Conservation (phyloP, 2,888 invertebrate species). For the Congeria kusceri region DNA sequence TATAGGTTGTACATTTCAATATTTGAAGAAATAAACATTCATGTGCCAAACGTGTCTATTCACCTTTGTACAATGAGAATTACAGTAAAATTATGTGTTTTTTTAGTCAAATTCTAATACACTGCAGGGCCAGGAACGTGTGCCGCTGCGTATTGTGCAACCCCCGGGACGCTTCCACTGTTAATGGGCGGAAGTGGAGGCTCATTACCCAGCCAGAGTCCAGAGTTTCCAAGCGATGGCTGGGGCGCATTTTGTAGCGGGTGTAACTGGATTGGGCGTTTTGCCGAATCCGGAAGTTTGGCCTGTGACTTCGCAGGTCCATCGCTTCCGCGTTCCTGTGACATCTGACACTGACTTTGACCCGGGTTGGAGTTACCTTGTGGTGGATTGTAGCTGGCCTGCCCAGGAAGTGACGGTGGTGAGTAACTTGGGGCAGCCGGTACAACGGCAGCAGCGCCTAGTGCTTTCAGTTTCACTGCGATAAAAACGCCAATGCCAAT, state of each 20-base stretch:
- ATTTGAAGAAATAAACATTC: no score
- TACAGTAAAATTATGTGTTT: no score
- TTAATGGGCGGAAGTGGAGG: conserved; percentile 1
- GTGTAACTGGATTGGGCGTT: no score
- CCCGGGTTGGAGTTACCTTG: neutral
- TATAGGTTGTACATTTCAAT: no score
- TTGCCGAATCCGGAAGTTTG: neutral
- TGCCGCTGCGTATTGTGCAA: no score
- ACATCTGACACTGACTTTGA: neutral
- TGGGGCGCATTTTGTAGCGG: conserved; percentile 15
- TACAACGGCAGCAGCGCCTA: neutral
- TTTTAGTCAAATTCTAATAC: no score
- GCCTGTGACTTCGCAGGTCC: conserved; percentile 20
- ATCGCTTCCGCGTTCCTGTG: conserved; percentile 11
- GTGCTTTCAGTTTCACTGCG: conserved; percentile 8
- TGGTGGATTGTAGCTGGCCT: conserved; percentile 10
- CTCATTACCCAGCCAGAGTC: conserved; percentile 14
- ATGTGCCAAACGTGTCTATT: no score
- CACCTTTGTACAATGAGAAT: no score
- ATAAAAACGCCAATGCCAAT: neutral
- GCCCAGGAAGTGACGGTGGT: neutral
- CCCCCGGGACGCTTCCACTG: no score
- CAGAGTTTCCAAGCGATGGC: conserved; percentile 10
- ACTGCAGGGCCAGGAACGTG: no score
- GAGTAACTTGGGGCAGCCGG: conserved; percentile 18